Conservation (phyloP, 2,797 vertebrate species). For the Cirrhinus molitorella region DNA sequence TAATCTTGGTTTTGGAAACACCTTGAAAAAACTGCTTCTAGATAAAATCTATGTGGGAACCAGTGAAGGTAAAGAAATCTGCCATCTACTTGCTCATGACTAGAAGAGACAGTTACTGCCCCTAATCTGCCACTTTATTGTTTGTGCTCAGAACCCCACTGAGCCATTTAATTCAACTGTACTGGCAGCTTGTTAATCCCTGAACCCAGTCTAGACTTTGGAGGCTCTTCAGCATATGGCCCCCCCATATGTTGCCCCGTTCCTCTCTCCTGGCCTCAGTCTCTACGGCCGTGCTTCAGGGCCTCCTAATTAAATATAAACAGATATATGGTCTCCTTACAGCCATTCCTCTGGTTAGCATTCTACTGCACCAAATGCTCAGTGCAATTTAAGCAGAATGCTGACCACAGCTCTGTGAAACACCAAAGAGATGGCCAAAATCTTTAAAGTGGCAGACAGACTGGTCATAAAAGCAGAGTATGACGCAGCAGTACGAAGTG, state of each 20-base stretch:
- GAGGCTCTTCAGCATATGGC: slow-evolving; percentile 48
- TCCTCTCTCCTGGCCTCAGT: slow-evolving; percentile 1
- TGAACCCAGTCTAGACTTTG: slow-evolving; percentile 50
- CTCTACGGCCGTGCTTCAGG: slow-evolving; percentile 38
- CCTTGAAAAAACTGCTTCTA: background rate
- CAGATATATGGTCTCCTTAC: slow-evolving; percentile 50
- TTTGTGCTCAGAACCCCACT: slow-evolving; percentile 24
- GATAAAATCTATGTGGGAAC: background rate
- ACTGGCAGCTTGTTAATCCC: slow-evolving; percentile 52
- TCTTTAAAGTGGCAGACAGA: background rate
- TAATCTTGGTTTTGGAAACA: background rate
- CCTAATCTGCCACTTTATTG: slow-evolving; percentile 29
- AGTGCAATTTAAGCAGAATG: slow-evolving; percentile 44
- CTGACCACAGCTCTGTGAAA: slow-evolving; percentile 14
- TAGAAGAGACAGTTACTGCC: slow-evolving; percentile 12
- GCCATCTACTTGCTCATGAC: background rate
- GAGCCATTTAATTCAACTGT: slow-evolving; percentile 34
- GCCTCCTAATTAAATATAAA: slow-evolving; percentile 64
- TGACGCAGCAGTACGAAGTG: slow-evolving; percentile 29
- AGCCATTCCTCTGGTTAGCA: slow-evolving; percentile 20
- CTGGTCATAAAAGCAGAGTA: background rate
- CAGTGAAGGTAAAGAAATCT: background rate
- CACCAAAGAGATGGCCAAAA: slow-evolving; percentile 7
- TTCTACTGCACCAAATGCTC: slow-evolving; percentile 32
- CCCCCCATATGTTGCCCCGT: slow-evolving; percentile 28